A percentile compares a stretch with the other conserved stretches of the same genome.
These are phyloP conservation scores for Chunga burmeisteri DNA, from an alignment of 2,113 vertebrate genomes.

Conservation along the genomic window DNA sequence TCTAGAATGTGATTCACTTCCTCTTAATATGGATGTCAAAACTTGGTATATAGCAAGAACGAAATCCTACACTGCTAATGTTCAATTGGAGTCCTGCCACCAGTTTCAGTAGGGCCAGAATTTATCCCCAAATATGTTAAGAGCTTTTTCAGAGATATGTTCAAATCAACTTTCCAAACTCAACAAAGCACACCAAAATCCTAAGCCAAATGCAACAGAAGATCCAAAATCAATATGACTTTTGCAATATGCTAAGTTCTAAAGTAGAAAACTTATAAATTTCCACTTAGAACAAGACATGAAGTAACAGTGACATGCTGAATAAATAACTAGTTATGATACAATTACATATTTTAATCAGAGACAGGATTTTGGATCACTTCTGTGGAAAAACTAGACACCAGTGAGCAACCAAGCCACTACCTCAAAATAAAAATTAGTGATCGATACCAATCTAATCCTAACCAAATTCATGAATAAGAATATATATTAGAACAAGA, in stretches of 20 bases:
- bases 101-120: background rate
- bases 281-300: constrained; percentile 32
- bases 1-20: constrained; percentile 4
- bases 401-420: background rate
- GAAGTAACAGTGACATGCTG: constrained; percentile 35
- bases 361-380: constrained; percentile 49
- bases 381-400: constrained; percentile 24
- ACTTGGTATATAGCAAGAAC: background rate
- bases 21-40: constrained; percentile 24
- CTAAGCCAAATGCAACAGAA: background rate
- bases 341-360: constrained; percentile 48
- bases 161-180: constrained; percentile 24
- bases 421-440: constrained; percentile 20
- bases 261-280: constrained; percentile 42
- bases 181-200: constrained; percentile 4
- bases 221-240: constrained; percentile 54
- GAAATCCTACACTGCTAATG: constrained; percentile 20
- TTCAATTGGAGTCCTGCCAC: background rate
- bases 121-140: constrained; percentile 2
- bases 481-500: background rate
- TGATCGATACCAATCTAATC: background rate
- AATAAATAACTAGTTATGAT: constrained; percentile 42
- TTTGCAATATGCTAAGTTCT: constrained; percentile 53
- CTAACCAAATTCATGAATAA: background rate
- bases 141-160: constrained; percentile 11